Conservation (phyloP, 2,797 vertebrate genomes). For the Trematomus bernacchii region DNA sequence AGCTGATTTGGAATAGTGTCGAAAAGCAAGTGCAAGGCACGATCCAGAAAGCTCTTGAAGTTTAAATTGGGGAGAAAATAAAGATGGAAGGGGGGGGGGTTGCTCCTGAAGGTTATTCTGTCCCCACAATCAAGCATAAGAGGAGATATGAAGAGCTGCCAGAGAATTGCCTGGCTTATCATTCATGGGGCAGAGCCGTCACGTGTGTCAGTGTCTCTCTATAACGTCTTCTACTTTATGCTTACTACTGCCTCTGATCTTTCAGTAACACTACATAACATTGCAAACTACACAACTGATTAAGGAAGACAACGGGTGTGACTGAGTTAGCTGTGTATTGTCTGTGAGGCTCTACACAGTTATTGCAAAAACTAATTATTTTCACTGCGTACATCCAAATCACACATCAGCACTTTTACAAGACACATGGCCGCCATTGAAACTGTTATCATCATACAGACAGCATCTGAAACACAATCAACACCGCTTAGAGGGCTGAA, state of each 20-base stretch:
- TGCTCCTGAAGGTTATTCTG: conserved; percentile 45
- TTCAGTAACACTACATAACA: conserved; percentile 53
- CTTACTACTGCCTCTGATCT: conserved; percentile 36
- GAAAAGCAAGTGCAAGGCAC: not conserved
- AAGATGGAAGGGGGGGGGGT: conserved; percentile 3
- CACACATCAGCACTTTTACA: conserved; percentile 23
- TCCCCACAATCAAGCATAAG: conserved; percentile 39
- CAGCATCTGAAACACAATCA: conserved; percentile 5
- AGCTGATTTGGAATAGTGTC: conserved; percentile 12
- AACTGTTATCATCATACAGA: not conserved
- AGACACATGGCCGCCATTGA: conserved; percentile 6
- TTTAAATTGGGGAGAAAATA: conserved; percentile 27
- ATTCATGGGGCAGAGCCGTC: conserved; percentile 35
- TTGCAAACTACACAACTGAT: conserved; percentile 39
- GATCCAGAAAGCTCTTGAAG: conserved; percentile 1
- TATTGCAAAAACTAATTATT: conserved; percentile 35
- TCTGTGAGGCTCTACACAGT: not conserved
- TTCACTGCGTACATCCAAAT: not conserved
- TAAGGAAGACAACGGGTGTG: not conserved
- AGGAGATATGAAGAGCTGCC: conserved; percentile 36
- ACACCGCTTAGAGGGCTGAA: not conserved
- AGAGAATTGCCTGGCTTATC: conserved; percentile 59
- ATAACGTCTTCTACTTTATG: conserved; percentile 18
- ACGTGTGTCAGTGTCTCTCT: conserved; percentile 31
- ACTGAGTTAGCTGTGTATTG: not conserved